A percentile compares a stretch with the other conserved stretches of the same genome.
Evolutionary conservation across 2,888 invertebrate species (phyloP).

Genomic region (Agrotis ipsilon): DNA sequence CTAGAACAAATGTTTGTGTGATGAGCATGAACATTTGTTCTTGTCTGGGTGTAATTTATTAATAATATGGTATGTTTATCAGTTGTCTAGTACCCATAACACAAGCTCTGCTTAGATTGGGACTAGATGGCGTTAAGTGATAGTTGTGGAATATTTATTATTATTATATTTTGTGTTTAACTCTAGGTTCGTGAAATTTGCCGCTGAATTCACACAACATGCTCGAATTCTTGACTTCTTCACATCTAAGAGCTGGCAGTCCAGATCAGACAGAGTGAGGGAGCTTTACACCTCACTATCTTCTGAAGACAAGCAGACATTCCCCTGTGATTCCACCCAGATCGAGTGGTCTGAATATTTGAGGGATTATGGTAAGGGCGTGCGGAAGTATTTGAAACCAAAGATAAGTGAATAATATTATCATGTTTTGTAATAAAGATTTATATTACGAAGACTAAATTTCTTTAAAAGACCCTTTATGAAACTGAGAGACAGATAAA

Average conservation of each 20-base stretch:
- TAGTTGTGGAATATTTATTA: no score
- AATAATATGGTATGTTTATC: no score
- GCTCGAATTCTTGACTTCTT: conserved; percentile 91
- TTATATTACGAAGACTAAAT: no score
- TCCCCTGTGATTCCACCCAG: conserved; percentile 94
- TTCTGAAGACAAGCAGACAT: conserved; percentile 92
- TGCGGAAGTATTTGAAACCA: conserved; percentile 72
- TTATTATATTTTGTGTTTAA: no score
- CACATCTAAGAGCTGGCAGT: conserved; percentile 95
- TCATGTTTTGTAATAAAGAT: background rate
- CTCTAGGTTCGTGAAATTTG: conserved; percentile 93
- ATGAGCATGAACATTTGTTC: no score
- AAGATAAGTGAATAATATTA: background rate
- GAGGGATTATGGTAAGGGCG: conserved; percentile 95
- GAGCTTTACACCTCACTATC: conserved; percentile 91
- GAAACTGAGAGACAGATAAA: no score
- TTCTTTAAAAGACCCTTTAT: no score
- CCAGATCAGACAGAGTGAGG: conserved; percentile 93
- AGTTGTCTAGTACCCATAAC: no score
- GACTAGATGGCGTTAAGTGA: no score
- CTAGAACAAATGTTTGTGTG: no score
- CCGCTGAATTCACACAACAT: conserved; percentile 91
- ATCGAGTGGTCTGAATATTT: conserved; percentile 96
- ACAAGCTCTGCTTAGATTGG: no score
- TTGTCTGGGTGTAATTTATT: no score